phyloP scores from a whole-genome alignment of 2,888 invertebrate genomes.

The Brachynemurus nebulosus region DNA sequence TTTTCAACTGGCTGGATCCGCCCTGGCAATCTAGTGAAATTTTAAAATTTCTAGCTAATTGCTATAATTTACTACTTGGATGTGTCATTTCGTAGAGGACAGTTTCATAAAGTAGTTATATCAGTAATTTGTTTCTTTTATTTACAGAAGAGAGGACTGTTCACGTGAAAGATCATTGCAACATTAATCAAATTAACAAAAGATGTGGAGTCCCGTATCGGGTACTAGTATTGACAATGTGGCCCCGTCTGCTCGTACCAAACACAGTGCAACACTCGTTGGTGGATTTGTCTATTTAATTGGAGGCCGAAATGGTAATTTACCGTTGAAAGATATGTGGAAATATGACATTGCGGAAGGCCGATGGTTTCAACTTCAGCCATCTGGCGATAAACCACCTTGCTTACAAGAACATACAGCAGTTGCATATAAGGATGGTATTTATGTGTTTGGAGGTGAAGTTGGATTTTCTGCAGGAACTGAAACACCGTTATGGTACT shows the following conservation, averaged over 20 bases:
- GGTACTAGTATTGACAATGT: constrained; percentile 37
- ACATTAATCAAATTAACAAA: too few species aligned
- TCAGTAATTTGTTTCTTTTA: too few species aligned
- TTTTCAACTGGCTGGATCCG: too few species aligned
- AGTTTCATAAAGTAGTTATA: too few species aligned
- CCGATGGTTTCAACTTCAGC: constrained; percentile 60
- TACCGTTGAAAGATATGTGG: constrained; percentile 78
- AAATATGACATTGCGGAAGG: constrained; percentile 64
- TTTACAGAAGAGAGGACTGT: too few species aligned
- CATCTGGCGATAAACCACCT: constrained; percentile 56
- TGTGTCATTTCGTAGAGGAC: too few species aligned
- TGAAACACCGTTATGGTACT: constrained; percentile 77
- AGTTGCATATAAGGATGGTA: constrained; percentile 56
- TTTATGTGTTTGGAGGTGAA: constrained; percentile 81
- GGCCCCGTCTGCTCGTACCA: constrained; percentile 56
- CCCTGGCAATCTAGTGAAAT: too few species aligned
- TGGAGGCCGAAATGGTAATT: constrained; percentile 70
- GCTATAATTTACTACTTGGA: too few species aligned
- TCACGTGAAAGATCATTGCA: too few species aligned
- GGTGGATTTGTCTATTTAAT: constrained; percentile 67
- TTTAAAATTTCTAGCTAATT: too few species aligned
- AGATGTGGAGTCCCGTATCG: constrained; percentile 47
- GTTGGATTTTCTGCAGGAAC: constrained; percentile 60
- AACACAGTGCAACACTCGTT: constrained; percentile 68
- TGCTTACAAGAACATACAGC: constrained; percentile 76